A percentile compares a stretch with the other conserved stretches of the same genome.
phyloP scores from a whole-genome alignment of 37 sponge, comb jelly and placozoan species.

The Halisarca cf. caerulea region DNA sequence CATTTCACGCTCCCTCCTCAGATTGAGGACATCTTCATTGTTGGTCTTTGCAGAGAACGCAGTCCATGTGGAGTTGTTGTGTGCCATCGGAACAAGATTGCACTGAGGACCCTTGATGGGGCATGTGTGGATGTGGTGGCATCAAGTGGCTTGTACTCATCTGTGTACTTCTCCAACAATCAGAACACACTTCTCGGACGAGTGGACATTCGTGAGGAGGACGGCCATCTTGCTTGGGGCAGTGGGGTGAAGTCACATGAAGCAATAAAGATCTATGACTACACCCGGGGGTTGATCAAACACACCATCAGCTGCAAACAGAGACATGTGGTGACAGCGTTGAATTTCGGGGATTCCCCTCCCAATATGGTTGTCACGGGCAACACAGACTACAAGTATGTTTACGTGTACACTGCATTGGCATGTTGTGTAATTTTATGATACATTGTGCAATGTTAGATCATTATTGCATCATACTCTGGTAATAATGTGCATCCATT shows the following conservation, averaged over 20 bases:
- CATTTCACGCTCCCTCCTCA: no score
- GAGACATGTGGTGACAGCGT: conserved; percentile 17
- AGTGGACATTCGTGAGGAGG: neutral
- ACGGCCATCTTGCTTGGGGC: neutral
- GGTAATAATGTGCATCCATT: neutral
- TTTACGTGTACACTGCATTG: neutral
- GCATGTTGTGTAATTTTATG: no score
- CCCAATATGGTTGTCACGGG: conserved; percentile 4
- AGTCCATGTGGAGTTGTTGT: conserved; percentile 6
- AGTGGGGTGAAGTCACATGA: conserved; percentile 14
- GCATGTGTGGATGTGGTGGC: neutral
- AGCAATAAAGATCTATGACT: conserved; percentile 19
- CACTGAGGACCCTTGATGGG: neutral
- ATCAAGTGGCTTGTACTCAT: neutral
- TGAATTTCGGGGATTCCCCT: conserved; percentile 26
- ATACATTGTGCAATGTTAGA: no score
- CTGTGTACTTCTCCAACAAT: neutral
- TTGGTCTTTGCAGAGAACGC: neutral
- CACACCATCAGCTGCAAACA: neutral
- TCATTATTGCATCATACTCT: neutral
- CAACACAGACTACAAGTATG: conserved; percentile 8
- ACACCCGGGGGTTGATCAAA: neutral
- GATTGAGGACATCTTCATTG: conserved; percentile 15
- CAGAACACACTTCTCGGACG: neutral
- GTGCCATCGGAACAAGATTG: neutral